phyloP scores from a whole-genome alignment of 2,797 vertebrate genomes.

The Urosaurus nigricauda region DNA sequence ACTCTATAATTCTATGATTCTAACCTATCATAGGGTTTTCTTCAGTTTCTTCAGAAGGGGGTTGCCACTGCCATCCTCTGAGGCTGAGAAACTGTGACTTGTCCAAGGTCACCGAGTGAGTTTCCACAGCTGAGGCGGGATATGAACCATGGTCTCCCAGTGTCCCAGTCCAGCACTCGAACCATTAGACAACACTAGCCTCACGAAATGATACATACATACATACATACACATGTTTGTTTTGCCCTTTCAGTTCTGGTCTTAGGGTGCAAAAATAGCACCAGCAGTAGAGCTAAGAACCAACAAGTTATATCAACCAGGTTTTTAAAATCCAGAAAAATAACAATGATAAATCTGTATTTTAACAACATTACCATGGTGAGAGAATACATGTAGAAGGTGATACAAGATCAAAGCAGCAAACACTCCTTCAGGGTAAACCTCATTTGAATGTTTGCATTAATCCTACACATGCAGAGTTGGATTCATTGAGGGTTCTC shows the following conservation, averaged over 20 bases:
- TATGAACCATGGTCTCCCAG: too few relatives aligned
- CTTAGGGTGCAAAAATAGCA: background rate
- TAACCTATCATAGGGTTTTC: too few relatives aligned
- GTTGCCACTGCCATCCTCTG: too few relatives aligned
- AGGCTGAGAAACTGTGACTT: too few relatives aligned
- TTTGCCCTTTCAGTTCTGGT: background rate
- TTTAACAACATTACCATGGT: background rate
- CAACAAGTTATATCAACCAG: background rate
- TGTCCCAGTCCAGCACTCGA: too few relatives aligned
- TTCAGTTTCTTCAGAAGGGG: too few relatives aligned
- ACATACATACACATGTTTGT: too few relatives aligned
- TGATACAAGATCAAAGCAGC: background rate
- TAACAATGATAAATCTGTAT: background rate
- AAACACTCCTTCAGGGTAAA: background rate
- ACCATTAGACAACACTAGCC: too few relatives aligned
- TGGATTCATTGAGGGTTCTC: background rate
- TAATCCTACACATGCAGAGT: background rate
- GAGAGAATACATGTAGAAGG: background rate
- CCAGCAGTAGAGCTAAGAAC: background rate
- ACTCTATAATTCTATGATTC: too few relatives aligned
- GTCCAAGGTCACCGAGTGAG: too few relatives aligned
- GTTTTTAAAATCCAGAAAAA: background rate
- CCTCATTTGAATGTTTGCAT: background rate
- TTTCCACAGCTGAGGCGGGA: too few relatives aligned
- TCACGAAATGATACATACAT: too few relatives aligned